Percentiles rank a stretch among this genome's conserved stretches.
phyloP scores from a whole-genome alignment of 2,797 vertebrate genomes.

The Passerculus sandwichensis region DNA sequence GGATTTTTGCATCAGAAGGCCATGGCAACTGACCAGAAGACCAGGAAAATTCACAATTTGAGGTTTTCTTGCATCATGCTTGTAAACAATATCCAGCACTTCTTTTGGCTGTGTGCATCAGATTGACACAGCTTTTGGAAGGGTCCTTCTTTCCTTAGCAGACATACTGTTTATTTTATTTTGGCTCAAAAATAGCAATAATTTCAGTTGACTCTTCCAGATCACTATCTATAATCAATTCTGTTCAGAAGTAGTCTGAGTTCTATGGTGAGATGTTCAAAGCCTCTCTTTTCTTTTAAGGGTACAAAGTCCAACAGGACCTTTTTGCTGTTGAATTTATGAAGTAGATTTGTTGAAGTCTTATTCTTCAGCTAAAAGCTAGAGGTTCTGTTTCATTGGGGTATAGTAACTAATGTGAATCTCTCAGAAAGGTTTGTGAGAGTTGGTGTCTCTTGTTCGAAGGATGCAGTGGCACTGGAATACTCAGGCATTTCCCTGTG shows the following conservation, averaged over 20 bases:
- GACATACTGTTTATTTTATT: not conserved
- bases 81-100: not conserved
- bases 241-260: not conserved
- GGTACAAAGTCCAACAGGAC: not conserved
- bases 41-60: not conserved
- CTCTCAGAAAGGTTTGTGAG: not conserved
- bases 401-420: not conserved
- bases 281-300: not conserved
- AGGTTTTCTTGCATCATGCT: not conserved
- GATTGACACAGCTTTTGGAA: not conserved
- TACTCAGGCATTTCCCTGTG: not conserved
- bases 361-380: not conserved
- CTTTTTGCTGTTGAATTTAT: not conserved
- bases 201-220: not conserved
- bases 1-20: not conserved
- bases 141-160: not conserved
- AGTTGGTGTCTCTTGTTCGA: not conserved
- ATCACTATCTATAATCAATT: not conserved
- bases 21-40: not conserved
- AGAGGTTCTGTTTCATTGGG: not conserved
- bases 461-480: not conserved
- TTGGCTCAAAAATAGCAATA: not conserved
- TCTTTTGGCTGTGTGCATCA: not conserved
- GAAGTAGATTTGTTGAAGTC: not conserved
- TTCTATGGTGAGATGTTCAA: not conserved